Base-by-base conservation (phyloP, 2,888 invertebrate genomes). In the Meghimatium bilineatum region DNA sequence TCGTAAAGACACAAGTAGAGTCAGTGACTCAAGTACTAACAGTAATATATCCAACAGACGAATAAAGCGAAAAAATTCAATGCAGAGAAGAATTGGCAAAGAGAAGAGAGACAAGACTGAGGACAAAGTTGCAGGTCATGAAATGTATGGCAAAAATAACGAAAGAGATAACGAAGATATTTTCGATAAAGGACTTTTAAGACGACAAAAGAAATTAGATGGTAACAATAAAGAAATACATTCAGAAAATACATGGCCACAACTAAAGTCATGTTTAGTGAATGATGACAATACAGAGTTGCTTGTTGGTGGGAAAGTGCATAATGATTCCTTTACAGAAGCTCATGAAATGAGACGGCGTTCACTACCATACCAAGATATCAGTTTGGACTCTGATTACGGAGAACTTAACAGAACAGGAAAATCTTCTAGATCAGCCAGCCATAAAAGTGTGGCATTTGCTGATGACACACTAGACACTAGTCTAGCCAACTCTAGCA, bases 371-470 rank as follows among this genome's bases (percentile, higher is more conserved):
- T 49, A 44, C 67, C 67, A n/a, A 71, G 71, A 71, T 52, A 17
- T 38, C 17, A 80, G 69, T 32, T 71, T 56, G 12, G 80, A 80
- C 14, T 80, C 80, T 32, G 80, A 71, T 36, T 38, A 80, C 20
- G 80, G 67, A 1, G 75, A 75, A 14, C 34, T 63, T 3, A 84
- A 72, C 52, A 80, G 69, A 74, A 56, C 69, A 12, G 56, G 36
- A 20, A 74, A 36, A 38, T 77, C 72, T 23, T 66, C 76, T 0
- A 60, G 82, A 60, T 78, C 67, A 44, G 56, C 67, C 20, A 85
- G 79, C 29, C 78, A 79, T 8, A 85, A 78, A 74, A 82, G 85
- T 38, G 78, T 77, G 20, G 82, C 79, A 29, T 83, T 83, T 49
- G 78, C 78, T n/a, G 82, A 82, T 69, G 82, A 82, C 8, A 71